Base-by-base conservation (phyloP, 2,797 vertebrate species). In the Vireo griseus region DNA sequence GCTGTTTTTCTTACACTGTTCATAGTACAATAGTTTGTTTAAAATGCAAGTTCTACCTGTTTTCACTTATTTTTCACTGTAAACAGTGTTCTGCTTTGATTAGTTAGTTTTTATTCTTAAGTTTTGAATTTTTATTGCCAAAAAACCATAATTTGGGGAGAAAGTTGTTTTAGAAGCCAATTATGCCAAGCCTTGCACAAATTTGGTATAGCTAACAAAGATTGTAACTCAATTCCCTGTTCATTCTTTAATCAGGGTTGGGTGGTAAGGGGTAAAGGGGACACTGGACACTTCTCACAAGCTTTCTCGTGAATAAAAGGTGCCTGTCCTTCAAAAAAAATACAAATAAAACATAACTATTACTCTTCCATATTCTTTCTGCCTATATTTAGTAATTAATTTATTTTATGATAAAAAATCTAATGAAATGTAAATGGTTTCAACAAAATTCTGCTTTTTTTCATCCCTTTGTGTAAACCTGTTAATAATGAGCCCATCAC, bases 401-500 rank as follows among this genome's bases (percentile, higher is more conserved):
- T 99, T 99, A 98, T 98, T 98, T 98, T 98, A 98, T 98, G 97
- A 98, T 98, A 97, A 98, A 97, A 98, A 96, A 98, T 97, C 98
- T 97, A 98, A 98, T 97, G 97, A 98, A 98, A 98, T 99, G 98
- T 99, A 98, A 98, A 98, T 99, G 98, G 97, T 98, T 98, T 98
- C 98, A 98, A 98, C 98, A 98, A 98, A 98, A 98, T 98, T 99
- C 98, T 98, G 98, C 97, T 98, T 98, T 98, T 35, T 98, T 97
- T 97, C 95, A 98, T 98, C 98, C 98, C 98, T 98, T 99, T 99
- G 98, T 98, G 99, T 99, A 99, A 98, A 98, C 98, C 98, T 99
- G 98, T 99, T 99, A 98, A 98, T 98, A 99, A 98, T 98, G 98
- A 99, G 98, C 98, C 98, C 98, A 98, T 99, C 99, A 99, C 98